These are phyloP conservation scores for Patiria pectinifera DNA, from an alignment of 53 echinoderm and acorn worm genomes.

Conservation along the genomic window DNA sequence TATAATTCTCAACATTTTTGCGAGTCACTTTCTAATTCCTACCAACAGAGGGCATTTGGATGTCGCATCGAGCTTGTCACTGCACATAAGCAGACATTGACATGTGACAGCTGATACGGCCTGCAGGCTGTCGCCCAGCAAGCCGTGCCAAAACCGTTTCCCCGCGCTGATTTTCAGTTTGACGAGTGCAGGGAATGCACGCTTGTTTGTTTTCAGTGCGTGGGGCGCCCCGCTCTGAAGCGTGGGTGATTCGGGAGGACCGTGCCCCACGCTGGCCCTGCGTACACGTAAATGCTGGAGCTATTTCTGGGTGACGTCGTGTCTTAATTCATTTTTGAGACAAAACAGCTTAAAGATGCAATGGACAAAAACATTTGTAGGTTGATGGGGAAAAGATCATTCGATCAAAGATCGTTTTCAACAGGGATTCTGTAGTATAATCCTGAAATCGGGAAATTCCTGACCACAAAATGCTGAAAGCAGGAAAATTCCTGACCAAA, in stretches of 20 bases:
- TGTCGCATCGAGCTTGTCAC: no score
- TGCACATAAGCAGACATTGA: background rate
- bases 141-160: constrained; percentile 8
- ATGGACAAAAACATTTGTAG: background rate
- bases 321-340: background rate
- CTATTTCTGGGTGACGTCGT: constrained; percentile 1
- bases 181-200: background rate
- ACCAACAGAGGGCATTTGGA: background rate
- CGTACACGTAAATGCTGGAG: background rate
- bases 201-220: constrained; percentile 55
- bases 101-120: background rate
- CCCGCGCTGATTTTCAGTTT: background rate
- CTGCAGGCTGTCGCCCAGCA: constrained; percentile 28
- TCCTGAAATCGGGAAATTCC: no score
- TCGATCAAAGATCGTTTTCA: no score
- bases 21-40: background rate
- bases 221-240: constrained; percentile 16
- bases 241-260: constrained; percentile 29
- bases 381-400: background rate
- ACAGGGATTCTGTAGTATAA: no score
- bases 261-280: background rate
- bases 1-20: background rate
- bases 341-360: constrained; percentile 13
- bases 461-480: no score
- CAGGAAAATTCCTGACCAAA: no score